phyloP scores from a whole-genome alignment of 1,140 invertebrate species.

The Eriosoma lanigerum region DNA sequence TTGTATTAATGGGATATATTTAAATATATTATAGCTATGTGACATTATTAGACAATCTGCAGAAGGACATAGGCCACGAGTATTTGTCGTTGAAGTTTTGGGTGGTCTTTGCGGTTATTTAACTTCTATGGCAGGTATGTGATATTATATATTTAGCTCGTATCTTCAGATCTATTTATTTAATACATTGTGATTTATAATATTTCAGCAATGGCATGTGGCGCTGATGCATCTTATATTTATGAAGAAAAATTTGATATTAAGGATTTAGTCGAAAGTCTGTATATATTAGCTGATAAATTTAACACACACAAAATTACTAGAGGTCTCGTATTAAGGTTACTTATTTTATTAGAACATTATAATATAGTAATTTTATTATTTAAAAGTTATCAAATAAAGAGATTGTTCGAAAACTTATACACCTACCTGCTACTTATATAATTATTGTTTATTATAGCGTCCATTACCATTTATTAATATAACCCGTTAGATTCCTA shows the following conservation, averaged over 20 bases:
- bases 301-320: constrained; percentile 22
- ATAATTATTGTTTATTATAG: no score
- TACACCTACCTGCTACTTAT: no score
- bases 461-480: no score
- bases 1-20: background rate
- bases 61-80: constrained; percentile 39
- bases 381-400: no score
- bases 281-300: constrained; percentile 25
- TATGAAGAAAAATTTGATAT: constrained; percentile 35
- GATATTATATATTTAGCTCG: background rate
- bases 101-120: constrained; percentile 49
- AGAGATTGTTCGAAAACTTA: no score
- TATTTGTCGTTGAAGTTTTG: constrained; percentile 47
- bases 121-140: constrained; percentile 31
- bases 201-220: constrained; percentile 40
- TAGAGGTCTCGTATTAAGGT: constrained; percentile 48
- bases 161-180: background rate
- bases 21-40: constrained; percentile 25
- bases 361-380: no score
- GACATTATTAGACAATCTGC: constrained; percentile 52
- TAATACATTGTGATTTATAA: background rate
- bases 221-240: constrained; percentile 46
- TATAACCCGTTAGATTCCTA: no score
- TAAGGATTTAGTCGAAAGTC: constrained; percentile 2
- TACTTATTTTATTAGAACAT: no score